A percentile compares a stretch with the other conserved stretches of the same genome.
Evolutionary conservation across 2,113 vertebrate species (phyloP).

Genomic region (Leucosticte australis): DNA sequence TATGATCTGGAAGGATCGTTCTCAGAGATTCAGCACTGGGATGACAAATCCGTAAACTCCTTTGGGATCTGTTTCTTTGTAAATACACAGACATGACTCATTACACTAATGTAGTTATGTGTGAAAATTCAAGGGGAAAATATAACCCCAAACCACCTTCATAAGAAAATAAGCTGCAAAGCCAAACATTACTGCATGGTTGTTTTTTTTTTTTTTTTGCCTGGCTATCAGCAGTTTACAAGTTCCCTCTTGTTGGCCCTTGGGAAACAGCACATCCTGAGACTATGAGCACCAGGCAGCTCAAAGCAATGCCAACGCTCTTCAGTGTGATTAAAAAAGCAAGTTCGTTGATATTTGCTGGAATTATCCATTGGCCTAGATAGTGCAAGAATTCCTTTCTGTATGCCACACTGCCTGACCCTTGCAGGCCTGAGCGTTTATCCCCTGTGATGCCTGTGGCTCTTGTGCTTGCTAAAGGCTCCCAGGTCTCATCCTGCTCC

Average conservation of each 20-base stretch:
- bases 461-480: background rate
- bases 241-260: constrained; percentile 2
- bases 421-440: background rate
- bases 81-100: constrained; percentile 33
- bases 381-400: background rate
- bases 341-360: background rate
- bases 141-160: background rate
- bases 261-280: background rate
- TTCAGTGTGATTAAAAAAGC: background rate
- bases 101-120: constrained; percentile 4
- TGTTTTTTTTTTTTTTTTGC: background rate
- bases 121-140: constrained; percentile 37
- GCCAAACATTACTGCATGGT: background rate
- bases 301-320: background rate
- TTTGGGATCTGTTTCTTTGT: constrained; percentile 20
- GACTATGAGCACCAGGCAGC: background rate
- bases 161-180: background rate
- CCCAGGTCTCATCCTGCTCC: background rate
- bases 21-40: background rate
- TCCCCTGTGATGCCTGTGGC: background rate
- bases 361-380: background rate
- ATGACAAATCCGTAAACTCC: background rate
- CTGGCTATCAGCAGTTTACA: constrained; percentile 25
- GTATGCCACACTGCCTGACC: accelerated
- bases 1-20: background rate